A percentile compares a stretch with the other conserved stretches of the same genome.
phyloP scores from a whole-genome alignment of 2,888 invertebrate genomes.

The Pomacea canaliculata region DNA sequence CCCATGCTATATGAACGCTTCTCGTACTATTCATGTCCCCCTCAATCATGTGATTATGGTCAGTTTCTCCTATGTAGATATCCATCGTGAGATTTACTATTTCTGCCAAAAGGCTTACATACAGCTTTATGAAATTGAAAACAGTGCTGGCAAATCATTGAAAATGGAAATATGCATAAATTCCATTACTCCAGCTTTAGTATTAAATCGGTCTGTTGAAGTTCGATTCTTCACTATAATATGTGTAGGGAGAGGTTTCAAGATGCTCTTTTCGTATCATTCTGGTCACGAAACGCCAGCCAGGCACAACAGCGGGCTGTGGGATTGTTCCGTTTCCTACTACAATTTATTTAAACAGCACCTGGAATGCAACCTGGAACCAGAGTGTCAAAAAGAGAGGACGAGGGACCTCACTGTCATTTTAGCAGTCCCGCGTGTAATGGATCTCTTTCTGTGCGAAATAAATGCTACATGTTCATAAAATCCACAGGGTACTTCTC shows the following conservation, averaged over 20 bases:
- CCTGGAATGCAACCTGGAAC: slow-evolving; percentile 8
- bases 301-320: neutral
- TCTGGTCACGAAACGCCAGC: neutral
- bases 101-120: no score
- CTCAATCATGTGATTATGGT: no score
- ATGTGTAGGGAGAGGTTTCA: neutral
- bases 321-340: slow-evolving; percentile 10
- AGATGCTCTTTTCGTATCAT: neutral
- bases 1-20: no score
- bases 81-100: no score
- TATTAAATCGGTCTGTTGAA: no score
- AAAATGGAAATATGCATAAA: no score
- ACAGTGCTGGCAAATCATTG: no score
- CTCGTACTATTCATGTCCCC: no score
- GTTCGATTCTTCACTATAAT: neutral
- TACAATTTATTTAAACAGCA: slow-evolving; percentile 6
- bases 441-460: neutral
- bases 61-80: no score
- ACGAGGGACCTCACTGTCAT: slow-evolving; percentile 13
- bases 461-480: slow-evolving; percentile 3
- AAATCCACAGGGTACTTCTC: neutral
- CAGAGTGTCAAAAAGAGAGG: slow-evolving; percentile 2
- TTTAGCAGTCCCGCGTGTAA: slow-evolving; percentile 8
- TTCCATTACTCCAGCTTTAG: no score
- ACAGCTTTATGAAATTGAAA: no score